A percentile compares a stretch with the other conserved stretches of the same genome.
Evolutionary conservation across 2,113 vertebrate species (phyloP).

Genomic region (Potamarius usumacintae): DNA sequence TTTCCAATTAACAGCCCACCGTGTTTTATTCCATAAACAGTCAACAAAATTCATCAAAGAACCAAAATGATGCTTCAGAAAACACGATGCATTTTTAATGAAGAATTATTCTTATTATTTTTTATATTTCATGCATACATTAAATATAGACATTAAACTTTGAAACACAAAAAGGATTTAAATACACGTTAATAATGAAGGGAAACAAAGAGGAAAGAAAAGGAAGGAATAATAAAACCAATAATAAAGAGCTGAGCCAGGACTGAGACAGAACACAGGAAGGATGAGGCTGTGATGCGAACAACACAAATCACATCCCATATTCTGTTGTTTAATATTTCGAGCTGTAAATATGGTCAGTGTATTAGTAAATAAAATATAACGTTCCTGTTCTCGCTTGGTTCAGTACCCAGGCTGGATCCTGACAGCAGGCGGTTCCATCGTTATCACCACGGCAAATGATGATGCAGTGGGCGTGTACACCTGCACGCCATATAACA

Average conservation of each 20-base stretch:
- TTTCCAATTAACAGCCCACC: too few relatives aligned
- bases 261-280: background rate
- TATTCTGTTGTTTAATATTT: too few relatives aligned
- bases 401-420: slow-evolving; percentile 89
- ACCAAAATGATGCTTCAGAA: background rate
- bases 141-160: too few relatives aligned
- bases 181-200: too few relatives aligned
- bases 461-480: slow-evolving; percentile 85
- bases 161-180: too few relatives aligned
- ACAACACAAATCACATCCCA: background rate
- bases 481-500: slow-evolving; percentile 87
- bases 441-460: slow-evolving; percentile 81
- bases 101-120: too few relatives aligned
- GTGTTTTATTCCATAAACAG: background rate
- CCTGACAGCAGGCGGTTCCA: slow-evolving; percentile 74
- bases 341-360: background rate
- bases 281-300: background rate
- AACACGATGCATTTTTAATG: background rate
- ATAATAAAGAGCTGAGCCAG: too few relatives aligned
- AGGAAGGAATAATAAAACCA: background rate
- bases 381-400: background rate
- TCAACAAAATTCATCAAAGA: too few relatives aligned
- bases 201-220: too few relatives aligned
- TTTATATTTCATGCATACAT: too few relatives aligned
- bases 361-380: background rate